Evolutionary conservation across 2,797 vertebrate species (phyloP).

Genomic region (Macroramphosus scolopax): DNA sequence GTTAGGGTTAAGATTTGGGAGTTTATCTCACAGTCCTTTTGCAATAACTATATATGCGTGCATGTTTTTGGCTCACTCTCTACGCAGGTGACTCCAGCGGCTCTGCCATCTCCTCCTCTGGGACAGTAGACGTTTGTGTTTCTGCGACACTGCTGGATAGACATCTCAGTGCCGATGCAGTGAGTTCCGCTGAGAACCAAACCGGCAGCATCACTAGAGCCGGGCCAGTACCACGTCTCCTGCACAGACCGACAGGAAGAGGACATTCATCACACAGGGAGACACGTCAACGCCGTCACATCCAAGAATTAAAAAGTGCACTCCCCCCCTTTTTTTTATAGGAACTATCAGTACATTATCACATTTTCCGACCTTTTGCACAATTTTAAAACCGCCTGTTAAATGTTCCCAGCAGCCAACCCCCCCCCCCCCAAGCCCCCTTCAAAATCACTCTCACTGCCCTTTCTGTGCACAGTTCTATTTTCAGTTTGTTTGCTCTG

Average conservation of each 20-base stretch:
- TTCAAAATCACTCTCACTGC: slow-evolving; percentile 30
- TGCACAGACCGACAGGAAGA: slow-evolving; percentile 47
- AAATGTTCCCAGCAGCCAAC: slow-evolving; percentile 50
- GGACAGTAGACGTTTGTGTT: slow-evolving; percentile 88
- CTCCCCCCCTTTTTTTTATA: slow-evolving; percentile 27
- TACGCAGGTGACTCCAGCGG: slow-evolving; percentile 88
- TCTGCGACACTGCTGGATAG: slow-evolving; percentile 87
- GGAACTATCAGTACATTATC: slow-evolving; percentile 58
- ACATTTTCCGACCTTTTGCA: slow-evolving; percentile 66
- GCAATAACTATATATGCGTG: not conserved
- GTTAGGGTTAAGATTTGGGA: slow-evolving; percentile 9
- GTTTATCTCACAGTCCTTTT: slow-evolving; percentile 1
- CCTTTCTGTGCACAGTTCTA: slow-evolving; percentile 69
- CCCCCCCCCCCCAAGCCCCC: slow-evolving; percentile 32
- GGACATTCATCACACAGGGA: slow-evolving; percentile 6
- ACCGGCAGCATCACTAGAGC: slow-evolving; percentile 73
- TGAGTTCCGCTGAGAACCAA: slow-evolving; percentile 87
- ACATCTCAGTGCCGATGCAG: slow-evolving; percentile 86
- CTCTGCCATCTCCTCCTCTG: slow-evolving; percentile 79
- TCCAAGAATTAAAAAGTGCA: slow-evolving; percentile 26
- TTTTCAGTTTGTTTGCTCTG: slow-evolving; percentile 79
- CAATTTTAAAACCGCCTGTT: slow-evolving; percentile 41
- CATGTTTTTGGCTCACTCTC: slow-evolving; percentile 79
- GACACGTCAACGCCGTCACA: not conserved
- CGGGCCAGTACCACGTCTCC: slow-evolving; percentile 95